Base-by-base conservation (phyloP, 2,113 vertebrate species). In the Salvelinus fontinalis region DNA sequence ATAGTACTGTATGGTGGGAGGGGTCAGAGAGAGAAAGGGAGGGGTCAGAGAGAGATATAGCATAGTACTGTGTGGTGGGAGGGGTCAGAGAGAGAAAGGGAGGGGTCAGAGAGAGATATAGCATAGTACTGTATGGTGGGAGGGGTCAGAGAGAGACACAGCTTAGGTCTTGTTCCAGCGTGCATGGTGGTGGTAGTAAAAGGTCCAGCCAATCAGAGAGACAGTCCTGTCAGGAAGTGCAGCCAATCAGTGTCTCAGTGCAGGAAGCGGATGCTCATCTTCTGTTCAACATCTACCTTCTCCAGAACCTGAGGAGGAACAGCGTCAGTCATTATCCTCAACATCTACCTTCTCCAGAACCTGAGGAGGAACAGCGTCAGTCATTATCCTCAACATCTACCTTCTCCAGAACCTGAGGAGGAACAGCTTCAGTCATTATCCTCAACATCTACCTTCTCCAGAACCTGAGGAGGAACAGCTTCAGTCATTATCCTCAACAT, bases 241-340 rank as follows among this genome's bases (percentile, higher is more conserved):
- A 20, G 9, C 39, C 39, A 44, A 11, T 3, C 27, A 18, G 49
- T 13, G 27, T 22, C 89, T 95, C 88, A 99, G 91, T 99, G 97
- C 90, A 99, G 94, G 93, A 99, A 99, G 81, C 97, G 95, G 88
- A 99, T 99, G 92, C 98, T 99, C 97, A 99, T 99, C 93, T 99
- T 99, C 94, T 99, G 98, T 87, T 99, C 98, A 85, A 99, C 97
- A 13, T 99, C 98, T 86, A 99, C 98, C 80, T 99, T 99, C 91
- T 99, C 97, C 91, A 99, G 89, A 77, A 99, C 97, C 98, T 99
- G 89, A 76, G 24, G 67, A 83, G 86, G 3, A n/a, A 69, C 62
- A 54, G 44, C 39, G 0, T 44, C 8, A 44, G 39, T 44, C 39
- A 9, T 2, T 44, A 44, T 9, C 6, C 39, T 99, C 98, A 85